Conservation (phyloP, 2,797 vertebrate genomes). For the Sebastiscus albofasciatus region DNA sequence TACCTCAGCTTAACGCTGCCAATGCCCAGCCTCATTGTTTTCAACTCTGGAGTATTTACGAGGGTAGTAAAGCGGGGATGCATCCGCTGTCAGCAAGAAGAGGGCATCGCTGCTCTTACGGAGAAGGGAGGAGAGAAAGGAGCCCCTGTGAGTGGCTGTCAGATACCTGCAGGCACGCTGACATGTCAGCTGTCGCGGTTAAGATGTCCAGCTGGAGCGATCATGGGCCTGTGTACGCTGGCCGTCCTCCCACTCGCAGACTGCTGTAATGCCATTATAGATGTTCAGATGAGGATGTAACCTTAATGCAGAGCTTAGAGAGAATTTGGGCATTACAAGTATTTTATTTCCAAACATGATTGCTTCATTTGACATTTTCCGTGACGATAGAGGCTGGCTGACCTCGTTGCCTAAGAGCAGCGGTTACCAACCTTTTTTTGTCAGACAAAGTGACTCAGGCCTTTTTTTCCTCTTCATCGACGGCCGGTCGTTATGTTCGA, state of each 20-base stretch:
- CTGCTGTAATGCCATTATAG: conserved; percentile 47
- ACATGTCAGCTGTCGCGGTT: conserved; percentile 52
- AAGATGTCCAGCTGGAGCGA: conserved; percentile 66
- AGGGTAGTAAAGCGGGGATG: conserved; percentile 55
- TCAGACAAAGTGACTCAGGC: not conserved
- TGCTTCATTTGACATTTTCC: conserved; percentile 27
- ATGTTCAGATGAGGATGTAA: conserved; percentile 34
- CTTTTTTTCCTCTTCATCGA: too few species aligned
- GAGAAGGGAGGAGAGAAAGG: conserved; percentile 7
- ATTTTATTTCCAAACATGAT: conserved; percentile 40
- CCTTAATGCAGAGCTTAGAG: conserved; percentile 53
- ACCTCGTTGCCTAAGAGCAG: conserved; percentile 18
- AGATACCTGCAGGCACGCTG: conserved; percentile 51
- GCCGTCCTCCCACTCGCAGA: conserved; percentile 46
- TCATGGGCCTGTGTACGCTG: conserved; percentile 21
- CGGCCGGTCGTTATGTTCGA: accelerated
- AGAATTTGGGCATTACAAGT: conserved; percentile 44
- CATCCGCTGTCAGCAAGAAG: conserved; percentile 40
- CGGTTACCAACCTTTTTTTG: not conserved
- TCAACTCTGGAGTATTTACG: conserved; percentile 62
- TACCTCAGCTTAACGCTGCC: conserved; percentile 48
- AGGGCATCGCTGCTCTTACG: conserved; percentile 23
- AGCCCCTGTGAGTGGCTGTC: conserved; percentile 37
- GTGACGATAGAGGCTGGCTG: not conserved
- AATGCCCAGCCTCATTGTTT: conserved; percentile 52